Conservation (phyloP, 2,113 vertebrate species). For the Grammomys surdaster region DNA sequence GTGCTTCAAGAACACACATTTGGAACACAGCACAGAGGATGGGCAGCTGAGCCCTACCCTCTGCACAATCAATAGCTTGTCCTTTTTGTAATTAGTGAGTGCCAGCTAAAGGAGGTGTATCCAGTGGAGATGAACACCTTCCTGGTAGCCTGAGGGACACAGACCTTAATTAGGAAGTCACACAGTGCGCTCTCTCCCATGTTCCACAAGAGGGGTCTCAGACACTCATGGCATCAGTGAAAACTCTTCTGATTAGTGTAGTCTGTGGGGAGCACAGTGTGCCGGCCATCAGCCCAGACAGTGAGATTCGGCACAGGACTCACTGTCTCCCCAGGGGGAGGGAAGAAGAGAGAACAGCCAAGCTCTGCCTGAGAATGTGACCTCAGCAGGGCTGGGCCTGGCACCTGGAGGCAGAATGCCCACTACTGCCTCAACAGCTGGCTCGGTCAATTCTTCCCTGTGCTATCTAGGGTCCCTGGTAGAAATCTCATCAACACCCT, state of each 20-base stretch:
- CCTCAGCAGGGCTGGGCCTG: background rate
- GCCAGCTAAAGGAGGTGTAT: constrained; percentile 49
- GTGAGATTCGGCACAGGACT: background rate
- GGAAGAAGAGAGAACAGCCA: background rate
- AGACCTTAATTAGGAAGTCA: constrained; percentile 73
- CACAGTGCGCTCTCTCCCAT: background rate
- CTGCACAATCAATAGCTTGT: constrained; percentile 56
- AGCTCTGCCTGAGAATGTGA: background rate
- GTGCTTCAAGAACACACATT: constrained; percentile 42
- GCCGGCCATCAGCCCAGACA: background rate
- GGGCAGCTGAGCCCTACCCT: constrained; percentile 42
- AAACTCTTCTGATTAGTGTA: background rate
- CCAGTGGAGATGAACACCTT: constrained; percentile 68
- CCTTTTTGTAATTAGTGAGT: constrained; percentile 78
- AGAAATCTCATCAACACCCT: background rate
- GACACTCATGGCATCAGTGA: constrained; percentile 67
- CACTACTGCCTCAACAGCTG: rapidly evolving
- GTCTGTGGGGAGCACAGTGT: background rate
- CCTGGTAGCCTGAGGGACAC: constrained; percentile 52
- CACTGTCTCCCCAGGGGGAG: background rate
- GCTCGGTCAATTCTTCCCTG: background rate
- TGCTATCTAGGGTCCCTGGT: background rate
- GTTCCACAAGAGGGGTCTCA: constrained; percentile 47
- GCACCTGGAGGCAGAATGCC: rapidly evolving
- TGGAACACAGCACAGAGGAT: constrained; percentile 1